These are phyloP conservation scores for Oryzias javanicus DNA, from an alignment of 2,113 vertebrate species.

Conservation along the genomic window DNA sequence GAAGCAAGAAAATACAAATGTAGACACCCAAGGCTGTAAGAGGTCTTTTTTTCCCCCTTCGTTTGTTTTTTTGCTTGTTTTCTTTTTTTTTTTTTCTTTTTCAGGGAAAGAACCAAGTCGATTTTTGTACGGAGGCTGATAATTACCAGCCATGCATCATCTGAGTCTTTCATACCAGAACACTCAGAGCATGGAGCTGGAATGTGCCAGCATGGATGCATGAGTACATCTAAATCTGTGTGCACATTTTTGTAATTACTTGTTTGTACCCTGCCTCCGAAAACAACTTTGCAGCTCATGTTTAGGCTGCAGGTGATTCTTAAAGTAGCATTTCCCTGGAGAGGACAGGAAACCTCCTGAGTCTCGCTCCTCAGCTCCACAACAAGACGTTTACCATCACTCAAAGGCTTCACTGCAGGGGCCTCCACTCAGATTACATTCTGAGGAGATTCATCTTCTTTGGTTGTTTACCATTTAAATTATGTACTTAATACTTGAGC, in stretches of 20 bases:
- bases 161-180: slow-evolving; percentile 42
- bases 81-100: too few species aligned
- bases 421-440: slow-evolving; percentile 44
- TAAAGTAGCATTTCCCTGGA: slow-evolving; percentile 68
- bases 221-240: slow-evolving; percentile 18
- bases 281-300: slow-evolving; percentile 64
- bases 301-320: slow-evolving; percentile 77
- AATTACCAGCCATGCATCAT: slow-evolving; percentile 66
- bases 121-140: slow-evolving; percentile 58
- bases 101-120: slow-evolving; percentile 28
- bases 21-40: slow-evolving; percentile 44
- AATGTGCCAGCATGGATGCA: not conserved
- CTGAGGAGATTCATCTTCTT: slow-evolving; percentile 28
- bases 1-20: slow-evolving; percentile 60
- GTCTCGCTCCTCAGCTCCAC: slow-evolving; percentile 40
- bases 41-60: slow-evolving; percentile 18
- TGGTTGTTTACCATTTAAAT: slow-evolving; percentile 38
- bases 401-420: slow-evolving; percentile 64
- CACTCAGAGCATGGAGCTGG: slow-evolving; percentile 1
- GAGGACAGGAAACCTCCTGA: slow-evolving; percentile 52
- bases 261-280: slow-evolving; percentile 64
- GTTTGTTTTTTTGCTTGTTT: slow-evolving; percentile 3
- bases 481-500: slow-evolving; percentile 29
- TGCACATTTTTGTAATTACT: slow-evolving; percentile 62
- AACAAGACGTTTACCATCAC: slow-evolving; percentile 56